phyloP scores from a whole-genome alignment of 2,113 vertebrate species.

The Zingel zingel region DNA sequence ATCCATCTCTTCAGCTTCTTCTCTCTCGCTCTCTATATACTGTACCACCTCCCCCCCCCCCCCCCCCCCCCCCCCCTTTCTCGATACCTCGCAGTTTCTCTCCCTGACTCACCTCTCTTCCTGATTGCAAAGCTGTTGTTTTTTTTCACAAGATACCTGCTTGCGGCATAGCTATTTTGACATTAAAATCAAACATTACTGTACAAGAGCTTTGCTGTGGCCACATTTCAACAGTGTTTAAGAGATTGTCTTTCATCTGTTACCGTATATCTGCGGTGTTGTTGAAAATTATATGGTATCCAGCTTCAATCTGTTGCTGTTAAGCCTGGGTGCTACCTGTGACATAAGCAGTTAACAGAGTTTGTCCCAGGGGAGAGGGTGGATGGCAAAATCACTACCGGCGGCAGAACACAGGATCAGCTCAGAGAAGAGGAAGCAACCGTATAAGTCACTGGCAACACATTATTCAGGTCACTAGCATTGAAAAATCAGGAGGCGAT shows the following conservation, averaged over 20 bases:
- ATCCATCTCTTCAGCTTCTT: slow-evolving; percentile 78
- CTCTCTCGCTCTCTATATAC: slow-evolving; percentile 53
- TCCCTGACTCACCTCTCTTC: slow-evolving; percentile 66
- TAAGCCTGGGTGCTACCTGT: slow-evolving; percentile 49
- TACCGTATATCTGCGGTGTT: slow-evolving; percentile 15
- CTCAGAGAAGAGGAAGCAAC: slow-evolving; percentile 43
- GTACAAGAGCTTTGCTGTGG: slow-evolving; percentile 35
- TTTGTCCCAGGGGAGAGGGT: slow-evolving; percentile 35
- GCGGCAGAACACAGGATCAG: slow-evolving; percentile 49
- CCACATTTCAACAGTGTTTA: slow-evolving; percentile 52
- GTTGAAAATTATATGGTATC: slow-evolving; percentile 44
- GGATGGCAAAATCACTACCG: slow-evolving; percentile 33
- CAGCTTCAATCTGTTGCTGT: slow-evolving; percentile 48
- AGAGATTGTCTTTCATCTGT: slow-evolving; percentile 41
- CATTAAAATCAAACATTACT: slow-evolving; percentile 67
- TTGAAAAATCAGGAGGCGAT: slow-evolving; percentile 51
- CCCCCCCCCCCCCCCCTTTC: slow-evolving; percentile 5
- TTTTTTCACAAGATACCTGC: slow-evolving; percentile 22
- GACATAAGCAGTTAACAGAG: slow-evolving; percentile 44
- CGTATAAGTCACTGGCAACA: slow-evolving; percentile 61
- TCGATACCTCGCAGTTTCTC: slow-evolving; percentile 59
- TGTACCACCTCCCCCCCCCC: slow-evolving; percentile 31
- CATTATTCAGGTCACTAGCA: slow-evolving; percentile 77
- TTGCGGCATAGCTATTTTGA: slow-evolving; percentile 55
- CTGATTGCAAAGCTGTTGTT: slow-evolving; percentile 48